Percentiles rank a stretch among this genome's conserved stretches.
Conservation (phyloP, 2,113 vertebrate species). For the Zosterops japonicus region DNA sequence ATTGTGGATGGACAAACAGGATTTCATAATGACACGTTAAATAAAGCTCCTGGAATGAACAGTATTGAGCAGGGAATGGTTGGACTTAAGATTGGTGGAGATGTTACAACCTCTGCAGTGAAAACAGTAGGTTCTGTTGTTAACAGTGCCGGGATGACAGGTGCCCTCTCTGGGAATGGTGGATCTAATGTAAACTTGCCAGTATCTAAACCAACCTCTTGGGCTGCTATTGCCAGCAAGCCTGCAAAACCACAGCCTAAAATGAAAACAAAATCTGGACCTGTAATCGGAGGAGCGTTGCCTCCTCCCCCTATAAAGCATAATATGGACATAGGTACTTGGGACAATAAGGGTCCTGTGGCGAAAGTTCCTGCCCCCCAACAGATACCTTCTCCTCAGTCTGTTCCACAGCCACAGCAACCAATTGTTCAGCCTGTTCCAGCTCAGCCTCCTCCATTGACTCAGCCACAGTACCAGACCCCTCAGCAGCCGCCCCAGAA, state of each 20-base stretch:
- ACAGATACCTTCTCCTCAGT: constrained; percentile 72
- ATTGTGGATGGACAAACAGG: constrained; percentile 93
- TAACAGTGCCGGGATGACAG: constrained; percentile 82
- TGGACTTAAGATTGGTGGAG: constrained; percentile 90
- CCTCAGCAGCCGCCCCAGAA: constrained; percentile 86
- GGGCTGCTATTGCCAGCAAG: constrained; percentile 95
- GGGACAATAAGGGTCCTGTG: constrained; percentile 92
- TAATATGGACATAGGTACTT: constrained; percentile 97
- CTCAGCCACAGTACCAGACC: constrained; percentile 84
- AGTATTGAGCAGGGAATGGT: constrained; percentile 96
- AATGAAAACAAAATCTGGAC: constrained; percentile 87
- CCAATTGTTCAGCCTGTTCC: constrained; percentile 84
- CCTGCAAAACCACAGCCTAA: constrained; percentile 92
- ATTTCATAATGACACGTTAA: constrained; percentile 91
- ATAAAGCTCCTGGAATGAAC: constrained; percentile 94
- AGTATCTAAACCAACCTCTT: constrained; percentile 89
- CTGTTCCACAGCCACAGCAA: constrained; percentile 71
- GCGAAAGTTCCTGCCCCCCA: constrained; percentile 83
- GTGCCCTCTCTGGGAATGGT: constrained; percentile 82
- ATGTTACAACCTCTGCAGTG: constrained; percentile 83
- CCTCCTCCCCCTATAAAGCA: constrained; percentile 94
- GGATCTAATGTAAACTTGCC: constrained; percentile 85
- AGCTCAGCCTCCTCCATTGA: constrained; percentile 80
- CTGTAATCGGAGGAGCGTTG: constrained; percentile 79
- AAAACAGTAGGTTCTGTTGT: constrained; percentile 91